Evolutionary conservation across 2,113 vertebrate species (phyloP).

Genomic region (Crypturellus undulatus): DNA sequence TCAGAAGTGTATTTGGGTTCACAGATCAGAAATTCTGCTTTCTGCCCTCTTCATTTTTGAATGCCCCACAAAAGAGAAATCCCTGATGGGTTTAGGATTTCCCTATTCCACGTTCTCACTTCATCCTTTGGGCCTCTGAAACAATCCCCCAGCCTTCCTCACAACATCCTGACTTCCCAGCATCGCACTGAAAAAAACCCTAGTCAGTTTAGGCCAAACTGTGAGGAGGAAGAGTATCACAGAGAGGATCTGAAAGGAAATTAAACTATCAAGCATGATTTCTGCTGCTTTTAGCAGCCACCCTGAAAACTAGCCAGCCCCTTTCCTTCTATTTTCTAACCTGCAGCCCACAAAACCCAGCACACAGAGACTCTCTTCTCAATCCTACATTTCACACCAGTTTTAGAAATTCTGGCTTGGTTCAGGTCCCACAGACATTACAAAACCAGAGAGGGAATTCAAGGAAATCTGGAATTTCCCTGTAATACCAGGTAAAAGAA

Average conservation of each 20-base stretch:
- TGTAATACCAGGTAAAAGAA: neutral
- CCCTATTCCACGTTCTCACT: constrained; percentile 71
- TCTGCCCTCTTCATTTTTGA: constrained; percentile 22
- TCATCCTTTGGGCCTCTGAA: constrained; percentile 81
- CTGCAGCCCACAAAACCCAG: neutral
- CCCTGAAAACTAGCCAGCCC: neutral
- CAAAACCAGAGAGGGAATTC: neutral
- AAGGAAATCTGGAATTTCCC: neutral
- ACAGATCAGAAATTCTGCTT: neutral
- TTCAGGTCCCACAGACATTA: neutral
- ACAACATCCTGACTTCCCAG: constrained; percentile 63
- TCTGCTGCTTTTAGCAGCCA: constrained; percentile 7
- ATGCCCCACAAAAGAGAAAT: constrained; percentile 76
- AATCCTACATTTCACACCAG: neutral
- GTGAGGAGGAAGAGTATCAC: constrained; percentile 78
- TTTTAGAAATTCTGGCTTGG: neutral
- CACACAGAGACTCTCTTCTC: neutral
- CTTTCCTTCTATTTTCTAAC: neutral
- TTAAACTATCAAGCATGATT: neutral
- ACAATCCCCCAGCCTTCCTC: constrained; percentile 80
- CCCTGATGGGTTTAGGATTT: constrained; percentile 82
- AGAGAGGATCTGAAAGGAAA: constrained; percentile 76
- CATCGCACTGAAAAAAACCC: constrained; percentile 73
- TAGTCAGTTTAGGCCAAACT: constrained; percentile 74
- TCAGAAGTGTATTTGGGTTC: neutral